A percentile compares a stretch with the other conserved stretches of the same genome.
Conservation (phyloP, 2,888 invertebrate genomes). For the Lepetodrilus schrolli region DNA sequence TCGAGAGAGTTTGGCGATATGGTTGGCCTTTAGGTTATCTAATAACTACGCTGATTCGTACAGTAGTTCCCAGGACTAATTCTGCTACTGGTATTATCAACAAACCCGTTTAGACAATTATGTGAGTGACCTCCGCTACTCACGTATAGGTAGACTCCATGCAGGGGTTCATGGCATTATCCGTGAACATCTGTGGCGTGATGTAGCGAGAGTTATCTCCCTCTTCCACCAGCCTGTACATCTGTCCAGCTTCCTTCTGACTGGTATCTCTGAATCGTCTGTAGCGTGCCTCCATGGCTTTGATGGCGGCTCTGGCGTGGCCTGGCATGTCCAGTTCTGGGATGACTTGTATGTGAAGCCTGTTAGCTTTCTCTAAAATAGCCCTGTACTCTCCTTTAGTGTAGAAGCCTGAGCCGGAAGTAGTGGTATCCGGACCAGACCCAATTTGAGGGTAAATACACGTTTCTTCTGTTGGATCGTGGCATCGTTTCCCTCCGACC, state of each 20-base stretch:
- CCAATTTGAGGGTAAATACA: slow-evolving; percentile 51
- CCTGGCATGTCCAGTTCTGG: slow-evolving; percentile 63
- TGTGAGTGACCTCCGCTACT: too few species aligned
- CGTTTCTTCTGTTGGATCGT: slow-evolving; percentile 32
- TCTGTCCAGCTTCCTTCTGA: slow-evolving; percentile 3
- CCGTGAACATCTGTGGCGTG: slow-evolving; percentile 41
- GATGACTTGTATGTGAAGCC: slow-evolving; percentile 51
- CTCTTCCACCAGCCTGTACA: slow-evolving; percentile 37
- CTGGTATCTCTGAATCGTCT: neutral
- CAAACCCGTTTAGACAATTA: too few species aligned
- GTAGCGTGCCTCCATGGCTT: slow-evolving; percentile 42
- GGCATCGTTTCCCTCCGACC: slow-evolving; percentile 48
- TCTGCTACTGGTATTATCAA: too few species aligned
- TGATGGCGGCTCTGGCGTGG: slow-evolving; percentile 56
- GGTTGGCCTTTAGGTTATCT: too few species aligned
- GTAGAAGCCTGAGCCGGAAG: slow-evolving; percentile 44
- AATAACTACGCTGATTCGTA: too few species aligned
- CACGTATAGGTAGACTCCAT: slow-evolving; percentile 38
- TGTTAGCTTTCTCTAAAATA: slow-evolving; percentile 39
- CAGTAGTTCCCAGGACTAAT: too few species aligned
- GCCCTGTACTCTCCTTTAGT: slow-evolving; percentile 35
- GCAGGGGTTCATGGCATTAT: slow-evolving; percentile 48
- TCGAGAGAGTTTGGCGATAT: too few species aligned
- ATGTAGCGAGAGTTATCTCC: slow-evolving; percentile 38
- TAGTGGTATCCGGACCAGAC: slow-evolving; percentile 36